Evolutionary conservation across 2,888 invertebrate species (phyloP), one percentile per base, ranked within the genome.

Genomic region (Lithophane ornitopus): DNA sequence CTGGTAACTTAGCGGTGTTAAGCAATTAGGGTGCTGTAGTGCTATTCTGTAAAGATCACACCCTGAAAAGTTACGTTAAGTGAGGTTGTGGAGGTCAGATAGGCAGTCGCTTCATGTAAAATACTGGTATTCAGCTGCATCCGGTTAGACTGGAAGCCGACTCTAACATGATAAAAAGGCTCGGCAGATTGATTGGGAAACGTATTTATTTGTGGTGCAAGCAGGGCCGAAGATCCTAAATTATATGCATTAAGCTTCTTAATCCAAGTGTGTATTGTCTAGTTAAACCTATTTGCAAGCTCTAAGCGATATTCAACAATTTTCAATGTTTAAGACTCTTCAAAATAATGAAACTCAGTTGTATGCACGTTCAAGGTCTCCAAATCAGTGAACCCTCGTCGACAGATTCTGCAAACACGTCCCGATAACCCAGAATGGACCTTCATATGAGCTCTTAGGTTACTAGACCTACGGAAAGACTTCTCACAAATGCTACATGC

Each of bases 401-500:
- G 84, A 71, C 95, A 95, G 74, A 90, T 87, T 7, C 95, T 82
- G 61, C 95, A 95, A 0, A 95, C 94, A 6, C 94, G 87, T 0
- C 95, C 95, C 0, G 90, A 84, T 1, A 82, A 85, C 0, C 95
- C 95, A 0, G 93, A 93, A 73, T 95, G 95, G 0, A 95, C 92
- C 72, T 94, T 95, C 92, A 95, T 94, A 84, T 95, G 95, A 0
- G 92, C 90, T 8, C 95, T 82, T 6, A 95, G 74, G 74, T 95
- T 95, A 62, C 97, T 97, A 12, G 97, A 97, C 58, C 97, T 95
- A 0, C 97, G 95, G 65, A 97, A 97, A 85, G 93, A 93, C 62
- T 93, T 95, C 0, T 95, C 95, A 73, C 97, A 97, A n/a, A 97
- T 92, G 58, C 97, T 97, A 78, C 97, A 97, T 1, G 92, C 91